phyloP scores from a whole-genome alignment of 2,888 invertebrate genomes.

The Cephus pygmeus region DNA sequence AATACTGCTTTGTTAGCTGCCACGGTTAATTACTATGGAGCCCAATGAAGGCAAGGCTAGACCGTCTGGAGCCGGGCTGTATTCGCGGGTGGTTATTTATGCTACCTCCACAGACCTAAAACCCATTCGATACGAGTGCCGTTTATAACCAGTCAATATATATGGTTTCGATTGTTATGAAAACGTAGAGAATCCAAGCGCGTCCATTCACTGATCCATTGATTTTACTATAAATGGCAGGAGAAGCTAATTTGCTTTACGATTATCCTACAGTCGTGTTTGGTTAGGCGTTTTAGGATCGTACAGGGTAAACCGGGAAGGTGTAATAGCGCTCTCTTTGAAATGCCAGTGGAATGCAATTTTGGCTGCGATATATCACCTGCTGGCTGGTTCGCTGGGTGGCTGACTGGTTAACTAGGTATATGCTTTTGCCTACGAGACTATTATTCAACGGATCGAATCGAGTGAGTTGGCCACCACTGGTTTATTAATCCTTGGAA shows the following conservation, averaged over 20 bases:
- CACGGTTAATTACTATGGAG: conserved; percentile 55
- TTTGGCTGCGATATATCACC: conserved; percentile 51
- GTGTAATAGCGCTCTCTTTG: conserved; percentile 8
- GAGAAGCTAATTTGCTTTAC: neutral
- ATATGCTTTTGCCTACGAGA: conserved; percentile 17
- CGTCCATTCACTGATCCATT: neutral
- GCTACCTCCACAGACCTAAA: neutral
- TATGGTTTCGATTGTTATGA: neutral
- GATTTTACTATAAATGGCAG: neutral
- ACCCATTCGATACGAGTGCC: neutral
- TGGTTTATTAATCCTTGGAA: conserved; percentile 55
- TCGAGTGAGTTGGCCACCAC: conserved; percentile 42
- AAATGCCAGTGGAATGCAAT: conserved; percentile 49
- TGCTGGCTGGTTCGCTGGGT: conserved; percentile 9
- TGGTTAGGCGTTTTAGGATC: neutral
- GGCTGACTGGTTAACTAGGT: conserved; percentile 9
- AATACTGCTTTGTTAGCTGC: conserved; percentile 58
- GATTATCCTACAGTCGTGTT: neutral
- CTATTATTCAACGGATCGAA: conserved; percentile 33
- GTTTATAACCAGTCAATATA: neutral
- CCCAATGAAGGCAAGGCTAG: neutral
- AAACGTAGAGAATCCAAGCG: neutral
- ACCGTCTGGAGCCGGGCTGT: neutral
- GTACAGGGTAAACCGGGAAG: neutral
- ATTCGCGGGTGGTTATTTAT: neutral